Conservation (phyloP, 2,888 invertebrate genomes). For the Metellina segmentata region DNA sequence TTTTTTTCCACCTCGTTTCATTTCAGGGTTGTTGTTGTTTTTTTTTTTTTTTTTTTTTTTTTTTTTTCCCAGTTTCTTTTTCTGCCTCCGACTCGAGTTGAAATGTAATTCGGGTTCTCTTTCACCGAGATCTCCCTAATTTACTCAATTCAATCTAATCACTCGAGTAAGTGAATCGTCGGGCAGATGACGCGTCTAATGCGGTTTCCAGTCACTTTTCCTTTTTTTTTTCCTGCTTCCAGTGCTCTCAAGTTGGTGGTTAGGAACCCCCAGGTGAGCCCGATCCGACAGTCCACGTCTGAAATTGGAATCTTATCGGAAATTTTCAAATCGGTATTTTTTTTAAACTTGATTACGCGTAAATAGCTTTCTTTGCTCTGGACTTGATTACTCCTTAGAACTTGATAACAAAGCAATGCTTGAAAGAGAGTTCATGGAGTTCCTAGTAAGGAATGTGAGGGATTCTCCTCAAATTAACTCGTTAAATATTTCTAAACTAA, state of each 20-base stretch:
- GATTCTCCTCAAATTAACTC: no score
- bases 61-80: not conserved
- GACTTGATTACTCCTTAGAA: no score
- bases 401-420: no score
- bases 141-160: conserved; percentile 22
- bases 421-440: no score
- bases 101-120: conserved; percentile 7
- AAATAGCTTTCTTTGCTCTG: not conserved
- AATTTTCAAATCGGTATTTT: not conserved
- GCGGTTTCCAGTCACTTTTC: not conserved
- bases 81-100: not conserved
- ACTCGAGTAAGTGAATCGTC: not conserved
- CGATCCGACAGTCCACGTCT: not conserved
- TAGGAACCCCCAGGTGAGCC: not conserved
- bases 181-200: not conserved
- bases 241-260: not conserved
- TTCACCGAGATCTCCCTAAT: conserved; percentile 1
- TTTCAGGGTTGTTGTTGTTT: no score
- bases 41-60: no score
- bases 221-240: not conserved
- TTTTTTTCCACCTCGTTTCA: conserved; percentile 32
- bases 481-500: no score
- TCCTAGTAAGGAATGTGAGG: no score
- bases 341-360: not conserved
- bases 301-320: not conserved